Percentiles rank a stretch among this genome's conserved stretches.
Evolutionary conservation across 2,113 vertebrate species (phyloP).

Genomic region (Cichladusa arquata): DNA sequence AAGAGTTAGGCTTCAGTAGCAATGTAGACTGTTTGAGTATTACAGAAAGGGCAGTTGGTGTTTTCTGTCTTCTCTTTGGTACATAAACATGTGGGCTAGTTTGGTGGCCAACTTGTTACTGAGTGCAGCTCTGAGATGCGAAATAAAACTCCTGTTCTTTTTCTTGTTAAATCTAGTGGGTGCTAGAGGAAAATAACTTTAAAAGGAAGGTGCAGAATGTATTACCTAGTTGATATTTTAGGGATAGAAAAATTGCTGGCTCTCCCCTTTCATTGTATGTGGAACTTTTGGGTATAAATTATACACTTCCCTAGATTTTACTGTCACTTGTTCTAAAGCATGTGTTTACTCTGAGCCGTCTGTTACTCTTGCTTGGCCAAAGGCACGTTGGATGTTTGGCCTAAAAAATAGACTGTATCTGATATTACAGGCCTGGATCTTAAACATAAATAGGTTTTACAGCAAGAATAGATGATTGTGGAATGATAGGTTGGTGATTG

Average conservation of each 20-base stretch:
- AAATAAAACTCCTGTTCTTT: background rate
- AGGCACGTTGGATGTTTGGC: background rate
- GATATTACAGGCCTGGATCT: background rate
- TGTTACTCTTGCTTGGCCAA: background rate
- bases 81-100: background rate
- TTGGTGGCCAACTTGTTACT: background rate
- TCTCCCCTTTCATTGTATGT: background rate
- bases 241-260: background rate
- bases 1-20: background rate
- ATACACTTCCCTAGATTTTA: background rate
- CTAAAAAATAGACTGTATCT: background rate
- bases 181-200: background rate
- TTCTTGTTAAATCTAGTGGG: background rate
- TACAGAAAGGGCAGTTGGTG: background rate
- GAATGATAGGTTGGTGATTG: background rate
- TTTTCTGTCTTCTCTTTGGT: background rate
- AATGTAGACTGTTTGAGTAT: background rate
- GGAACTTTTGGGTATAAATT: background rate
- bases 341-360: background rate
- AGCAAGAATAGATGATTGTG: background rate
- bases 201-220: background rate
- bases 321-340: background rate
- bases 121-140: accelerated
- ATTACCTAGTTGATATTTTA: background rate
- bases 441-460: background rate